These are phyloP conservation scores for Dione juno DNA, from an alignment of 2,888 invertebrate genomes.

Conservation along the genomic window DNA sequence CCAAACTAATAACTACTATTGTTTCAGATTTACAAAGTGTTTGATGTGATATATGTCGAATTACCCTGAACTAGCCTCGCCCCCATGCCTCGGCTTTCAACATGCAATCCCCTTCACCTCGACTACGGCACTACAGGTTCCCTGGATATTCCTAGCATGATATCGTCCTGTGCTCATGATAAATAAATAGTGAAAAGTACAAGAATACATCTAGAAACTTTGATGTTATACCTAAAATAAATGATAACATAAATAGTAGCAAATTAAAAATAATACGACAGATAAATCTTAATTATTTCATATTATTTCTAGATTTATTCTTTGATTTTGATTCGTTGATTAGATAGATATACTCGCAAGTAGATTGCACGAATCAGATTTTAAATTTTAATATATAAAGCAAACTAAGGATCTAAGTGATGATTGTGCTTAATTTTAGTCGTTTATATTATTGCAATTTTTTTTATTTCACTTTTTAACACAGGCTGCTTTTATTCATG, in stretches of 20 bases:
- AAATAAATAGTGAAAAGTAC: not conserved
- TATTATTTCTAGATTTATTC: no score
- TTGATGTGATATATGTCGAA: slow-evolving; percentile 81
- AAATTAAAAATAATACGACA: not conserved
- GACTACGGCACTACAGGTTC: slow-evolving; percentile 92
- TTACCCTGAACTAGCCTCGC: slow-evolving; percentile 74
- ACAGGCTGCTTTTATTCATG: no score
- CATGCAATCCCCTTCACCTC: slow-evolving; percentile 87
- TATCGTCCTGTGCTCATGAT: slow-evolving; percentile 48
- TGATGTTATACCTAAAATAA: not conserved
- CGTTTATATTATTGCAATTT: no score
- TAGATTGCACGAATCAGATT: no score
- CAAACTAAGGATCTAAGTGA: no score
- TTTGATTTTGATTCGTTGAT: no score
- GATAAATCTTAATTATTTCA: not conserved
- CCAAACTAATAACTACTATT: slow-evolving; percentile 56
- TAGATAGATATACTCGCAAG: no score
- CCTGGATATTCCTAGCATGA: slow-evolving; percentile 67
- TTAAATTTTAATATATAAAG: no score
- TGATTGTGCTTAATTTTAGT: no score
- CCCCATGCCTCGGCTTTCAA: slow-evolving; percentile 86
- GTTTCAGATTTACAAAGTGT: slow-evolving; percentile 82
- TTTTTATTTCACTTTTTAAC: no score
- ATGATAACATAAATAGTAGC: no score
- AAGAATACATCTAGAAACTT: slow-evolving; percentile 2